A percentile compares a stretch with the other conserved stretches of the same genome.
Conservation (phyloP, 2,888 invertebrate species). For the Lithosia quadra region DNA sequence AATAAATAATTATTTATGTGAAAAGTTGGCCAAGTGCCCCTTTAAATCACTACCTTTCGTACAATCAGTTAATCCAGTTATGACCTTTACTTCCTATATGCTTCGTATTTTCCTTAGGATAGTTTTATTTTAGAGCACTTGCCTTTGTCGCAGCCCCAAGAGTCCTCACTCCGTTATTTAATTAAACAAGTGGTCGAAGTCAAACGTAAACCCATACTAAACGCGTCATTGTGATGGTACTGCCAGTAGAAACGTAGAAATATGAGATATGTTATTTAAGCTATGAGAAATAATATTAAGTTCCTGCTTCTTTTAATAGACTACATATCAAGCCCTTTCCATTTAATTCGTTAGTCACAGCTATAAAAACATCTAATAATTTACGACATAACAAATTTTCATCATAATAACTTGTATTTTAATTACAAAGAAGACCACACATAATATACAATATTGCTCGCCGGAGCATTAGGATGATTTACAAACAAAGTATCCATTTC, state of each 20-base stretch:
- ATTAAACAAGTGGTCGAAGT: too few species aligned
- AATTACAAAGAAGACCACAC: conserved; percentile 11
- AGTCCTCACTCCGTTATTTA: too few species aligned
- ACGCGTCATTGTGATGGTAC: too few species aligned
- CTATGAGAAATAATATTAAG: too few species aligned
- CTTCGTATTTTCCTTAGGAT: not conserved
- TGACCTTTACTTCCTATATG: not conserved
- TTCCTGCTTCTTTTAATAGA: too few species aligned
- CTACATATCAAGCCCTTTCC: too few species aligned
- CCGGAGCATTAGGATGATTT: conserved; percentile 46
- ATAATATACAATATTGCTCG: conserved; percentile 27
- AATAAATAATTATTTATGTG: not conserved
- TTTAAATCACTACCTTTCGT: not conserved
- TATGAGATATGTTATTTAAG: too few species aligned
- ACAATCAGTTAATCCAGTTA: not conserved
- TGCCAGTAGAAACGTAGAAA: too few species aligned
- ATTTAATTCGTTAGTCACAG: too few species aligned
- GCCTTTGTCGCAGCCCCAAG: too few species aligned
- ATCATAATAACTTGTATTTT: conserved; percentile 1
- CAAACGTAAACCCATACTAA: too few species aligned
- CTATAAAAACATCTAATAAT: too few species aligned
- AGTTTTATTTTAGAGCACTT: not conserved
- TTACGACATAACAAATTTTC: not conserved
- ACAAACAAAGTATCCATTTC: conserved; percentile 38
- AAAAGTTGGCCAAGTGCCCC: not conserved